Percentiles rank a stretch among this genome's conserved stretches.
phyloP scores from a whole-genome alignment of 2,113 vertebrate genomes.

The pig (Sus scrofa) region DNA sequence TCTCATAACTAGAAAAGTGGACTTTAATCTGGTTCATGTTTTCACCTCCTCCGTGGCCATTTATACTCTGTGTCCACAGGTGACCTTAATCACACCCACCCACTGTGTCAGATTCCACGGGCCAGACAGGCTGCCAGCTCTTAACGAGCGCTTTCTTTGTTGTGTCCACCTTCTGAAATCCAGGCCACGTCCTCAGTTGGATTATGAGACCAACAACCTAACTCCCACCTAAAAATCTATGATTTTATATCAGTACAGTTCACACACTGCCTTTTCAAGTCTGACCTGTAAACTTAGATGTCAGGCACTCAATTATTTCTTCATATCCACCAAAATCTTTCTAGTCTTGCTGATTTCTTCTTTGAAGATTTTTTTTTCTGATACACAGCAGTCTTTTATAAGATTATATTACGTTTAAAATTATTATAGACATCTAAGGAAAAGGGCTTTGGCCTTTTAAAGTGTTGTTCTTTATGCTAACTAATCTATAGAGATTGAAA shows the following conservation, averaged over 20 bases:
- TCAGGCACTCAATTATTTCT: slow-evolving; percentile 89
- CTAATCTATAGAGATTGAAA: neutral
- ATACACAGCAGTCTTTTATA: slow-evolving; percentile 59
- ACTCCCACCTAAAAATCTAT: slow-evolving; percentile 74
- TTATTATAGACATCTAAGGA: slow-evolving; percentile 46
- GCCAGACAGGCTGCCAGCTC: neutral
- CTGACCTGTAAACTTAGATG: slow-evolving; percentile 86
- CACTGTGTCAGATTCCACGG: neutral
- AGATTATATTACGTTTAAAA: slow-evolving; percentile 68
- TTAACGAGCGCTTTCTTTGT: slow-evolving; percentile 55
- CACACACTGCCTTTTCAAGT: slow-evolving; percentile 85
- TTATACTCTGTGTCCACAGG: neutral
- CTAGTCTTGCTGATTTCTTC: slow-evolving; percentile 85
- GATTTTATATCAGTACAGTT: slow-evolving; percentile 86
- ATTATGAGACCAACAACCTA: slow-evolving; percentile 58
- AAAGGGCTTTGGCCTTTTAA: neutral
- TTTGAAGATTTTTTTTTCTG: slow-evolving; percentile 79
- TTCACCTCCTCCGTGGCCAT: neutral
- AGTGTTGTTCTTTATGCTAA: neutral
- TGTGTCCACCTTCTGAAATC: slow-evolving; percentile 53
- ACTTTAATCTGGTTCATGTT: slow-evolving; percentile 64
- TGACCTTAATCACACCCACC: neutral
- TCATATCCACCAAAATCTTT: slow-evolving; percentile 84
- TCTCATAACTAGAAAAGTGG: neutral
- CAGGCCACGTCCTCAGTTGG: slow-evolving; percentile 72